Percentiles rank a stretch among this genome's conserved stretches.
Evolutionary conservation across 2,888 invertebrate species (phyloP).

Genomic region (Maniola hyperantus): DNA sequence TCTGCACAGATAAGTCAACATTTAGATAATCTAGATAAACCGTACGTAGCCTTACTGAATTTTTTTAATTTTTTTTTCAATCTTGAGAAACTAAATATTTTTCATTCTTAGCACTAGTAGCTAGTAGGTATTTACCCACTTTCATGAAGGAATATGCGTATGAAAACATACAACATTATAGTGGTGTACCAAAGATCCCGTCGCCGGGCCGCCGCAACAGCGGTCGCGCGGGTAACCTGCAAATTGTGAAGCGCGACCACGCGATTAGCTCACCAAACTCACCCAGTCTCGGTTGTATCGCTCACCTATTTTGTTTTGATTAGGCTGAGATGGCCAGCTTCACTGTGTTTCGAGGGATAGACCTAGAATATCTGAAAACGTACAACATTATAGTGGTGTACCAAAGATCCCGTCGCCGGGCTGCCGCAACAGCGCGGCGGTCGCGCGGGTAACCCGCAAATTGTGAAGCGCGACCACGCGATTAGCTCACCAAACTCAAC

Average conservation of each 20-base stretch:
- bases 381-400: slow-evolving; percentile 40
- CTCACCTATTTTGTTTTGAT: slow-evolving; percentile 37
- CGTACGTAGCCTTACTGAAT: too few species aligned
- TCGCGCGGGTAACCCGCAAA: slow-evolving; percentile 66
- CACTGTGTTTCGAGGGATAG: slow-evolving; percentile 9
- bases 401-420: slow-evolving; percentile 42
- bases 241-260: slow-evolving; percentile 57
- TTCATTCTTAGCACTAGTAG: not conserved
- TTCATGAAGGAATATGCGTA: slow-evolving; percentile 21
- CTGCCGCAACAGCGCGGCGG: slow-evolving; percentile 46
- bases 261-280: slow-evolving; percentile 60
- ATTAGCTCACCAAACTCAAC: slow-evolving; percentile 56
- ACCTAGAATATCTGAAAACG: slow-evolving; percentile 25
- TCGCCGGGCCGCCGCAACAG: slow-evolving; percentile 43
- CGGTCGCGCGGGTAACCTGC: slow-evolving; percentile 63
- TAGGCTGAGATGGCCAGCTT: slow-evolving; percentile 21
- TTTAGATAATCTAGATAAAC: too few species aligned
- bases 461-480: slow-evolving; percentile 55
- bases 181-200: slow-evolving; percentile 41
- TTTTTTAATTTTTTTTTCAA: too few species aligned
- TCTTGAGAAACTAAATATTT: not conserved
- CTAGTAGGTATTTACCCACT: not conserved
- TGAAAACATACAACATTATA: slow-evolving; percentile 38
- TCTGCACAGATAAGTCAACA: too few species aligned
- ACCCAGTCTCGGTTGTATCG: slow-evolving; percentile 31